Base-by-base conservation (phyloP, 23 tunicate species). In the Botrylloides violaceus region DNA sequence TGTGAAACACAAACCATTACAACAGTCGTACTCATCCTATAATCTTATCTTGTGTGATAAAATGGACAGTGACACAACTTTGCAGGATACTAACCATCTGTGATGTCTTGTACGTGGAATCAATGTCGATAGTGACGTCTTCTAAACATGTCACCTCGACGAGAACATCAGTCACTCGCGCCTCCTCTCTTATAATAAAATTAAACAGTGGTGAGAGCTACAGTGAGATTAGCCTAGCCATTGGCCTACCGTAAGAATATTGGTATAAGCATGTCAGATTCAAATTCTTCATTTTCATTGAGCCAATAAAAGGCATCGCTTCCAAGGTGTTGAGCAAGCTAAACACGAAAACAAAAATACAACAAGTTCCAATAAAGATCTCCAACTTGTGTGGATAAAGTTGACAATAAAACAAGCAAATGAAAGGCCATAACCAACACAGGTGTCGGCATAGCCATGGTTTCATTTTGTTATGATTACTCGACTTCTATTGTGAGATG, bases 301-400 rank as follows among this genome's bases (percentile, higher is more conserved):
- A 84, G 71, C 92, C 92, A 84, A 59, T 84, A 84, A 66, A 84
- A 84, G 1, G 92, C 82, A 59, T 84, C 92, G 38, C 83, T 77
- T 24, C 92, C 92, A 9, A 84, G 76, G 19, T 49, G 73, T 3
- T 49, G 35, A 1, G 83, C 36, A 7, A 84, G 37, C 92, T 75
- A 24, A 18, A 2, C 30, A 4, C n/a, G 35, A 59, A 60, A 24
- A 18, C 36, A 26, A 30, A 38, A 32, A 58, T 32, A 18, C 65
- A 28, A 0, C 26, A 23, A n/a, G n/a, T n/a, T n/a, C n/a, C n/a
- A n/a, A n/a, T n/a, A n/a, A n/a, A n/a, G n/a, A n/a, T n/a, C n/a
- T n/a, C n/a, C n/a, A n/a, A n/a, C n/a, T n/a, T n/a, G n/a, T n/a
- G n/a, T n/a, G n/a, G n/a, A n/a, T n/a, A n/a, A n/a, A n/a, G n/a